Base-by-base conservation (phyloP, 2,797 vertebrate genomes). In the Pseudochirops corinnae region DNA sequence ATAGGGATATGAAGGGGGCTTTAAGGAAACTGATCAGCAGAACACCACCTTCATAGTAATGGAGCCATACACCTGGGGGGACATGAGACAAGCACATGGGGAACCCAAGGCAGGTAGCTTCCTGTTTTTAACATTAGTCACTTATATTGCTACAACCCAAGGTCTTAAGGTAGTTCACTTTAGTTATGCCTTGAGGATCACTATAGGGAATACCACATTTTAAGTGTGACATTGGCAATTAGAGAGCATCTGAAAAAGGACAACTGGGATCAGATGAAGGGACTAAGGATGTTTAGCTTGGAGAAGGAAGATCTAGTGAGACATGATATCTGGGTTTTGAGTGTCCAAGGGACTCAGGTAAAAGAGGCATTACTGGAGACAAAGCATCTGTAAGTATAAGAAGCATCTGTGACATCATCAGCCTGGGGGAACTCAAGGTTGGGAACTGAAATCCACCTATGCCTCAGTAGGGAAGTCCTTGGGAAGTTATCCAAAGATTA, bases 1-100 rank as follows among this genome's bases (percentile, higher is more conserved):
- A 97, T 93, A 95, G 92, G 52, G 94, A 97, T 58, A 97, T 96
- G 67, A 98, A 98, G 50, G 82, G 29, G 18, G 94, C 95, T 67
- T 94, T 98, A 90, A 92, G 92, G 92, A 98, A 96, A 93, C 92
- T 97, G 1, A 1, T 87, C 11, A 3, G 92, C 91, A 97, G 91
- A 94, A 53, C 13, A 11, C 7, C 92, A 55, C 7, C 39, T 26
- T 56, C 29, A 90, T 33, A 21, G 58, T 46, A 56, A n/a, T 92
- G 97, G 12, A 31, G 5, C 53, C 74, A 50, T 7, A 50, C 3
- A 7, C 21, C 21, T 82, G 21, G n/a, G 33, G 1, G n/a, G 18
- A 21, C 6, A 39, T 24, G 6, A 46, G 18, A 82, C 21, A 74
- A 74, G 67, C 14, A 74, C 67, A n/a, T 74, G n/a, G 67, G n/a